Base-by-base conservation (phyloP, 2,797 vertebrate genomes). In the Enteromius afrohamiltoni region DNA sequence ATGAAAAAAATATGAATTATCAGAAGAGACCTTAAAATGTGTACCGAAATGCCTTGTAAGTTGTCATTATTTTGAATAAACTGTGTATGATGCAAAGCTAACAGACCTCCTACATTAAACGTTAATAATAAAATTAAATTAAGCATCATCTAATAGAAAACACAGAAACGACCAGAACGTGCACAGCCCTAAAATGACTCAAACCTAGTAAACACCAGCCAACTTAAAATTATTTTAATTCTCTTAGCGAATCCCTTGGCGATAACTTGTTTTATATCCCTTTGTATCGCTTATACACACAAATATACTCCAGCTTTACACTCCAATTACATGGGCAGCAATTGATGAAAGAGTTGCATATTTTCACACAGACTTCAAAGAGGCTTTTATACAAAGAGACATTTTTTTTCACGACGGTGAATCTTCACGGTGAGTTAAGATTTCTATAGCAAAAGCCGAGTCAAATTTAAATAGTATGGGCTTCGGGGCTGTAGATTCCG, bases 381-480 rank as follows among this genome's bases (percentile, higher is more conserved):
- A 92, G 92, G 89, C 86, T 92, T 93, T 90, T 89, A 85, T 92
- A 99, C 97, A 99, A 99, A 97, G 97, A 96, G 93, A 93, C 95
- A 96, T 97, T 98, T 97, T 81, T 74, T 96, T 98, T 96, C 96
- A 95, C 96, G 95, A 97, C 96, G 96, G 96, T 97, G 97, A 96
- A 98, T 98, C 97, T 97, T 99, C 97, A 99, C 95, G 98, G 97
- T 98, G 96, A 97, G 97, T 99, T 99, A 99, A 96, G 95, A 97
- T 97, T 98, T 99, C 97, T 97, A 98, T 96, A 95, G 97, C 96
- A 96, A 97, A 97, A 93, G 96, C 95, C 96, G 96, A 98, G 96
- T 97, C 97, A 96, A 96, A 98, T 95, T 97, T 95, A 96, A 97
- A 97, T 96, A 96, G 96, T 97, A 96, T 96, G 97, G 96, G 65